phyloP scores from a whole-genome alignment of 2,797 vertebrate genomes.

The Lates japonicus region DNA sequence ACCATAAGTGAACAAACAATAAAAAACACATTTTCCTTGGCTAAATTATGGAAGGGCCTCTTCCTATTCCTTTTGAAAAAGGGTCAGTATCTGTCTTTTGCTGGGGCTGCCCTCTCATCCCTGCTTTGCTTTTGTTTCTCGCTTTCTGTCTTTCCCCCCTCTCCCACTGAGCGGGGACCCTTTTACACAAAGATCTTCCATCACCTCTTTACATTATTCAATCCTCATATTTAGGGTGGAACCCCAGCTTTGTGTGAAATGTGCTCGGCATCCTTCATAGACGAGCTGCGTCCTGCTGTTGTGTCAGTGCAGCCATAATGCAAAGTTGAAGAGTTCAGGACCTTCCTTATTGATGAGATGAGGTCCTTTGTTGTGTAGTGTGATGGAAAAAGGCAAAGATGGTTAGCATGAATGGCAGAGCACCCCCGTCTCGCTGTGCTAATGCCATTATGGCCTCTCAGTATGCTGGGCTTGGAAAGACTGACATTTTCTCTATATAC shows the following conservation, averaged over 20 bases:
- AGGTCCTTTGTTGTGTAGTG: constrained; percentile 72
- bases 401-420: constrained; percentile 79
- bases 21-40: constrained; percentile 23
- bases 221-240: constrained; percentile 76
- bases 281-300: constrained; percentile 68
- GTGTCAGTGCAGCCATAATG: constrained; percentile 77
- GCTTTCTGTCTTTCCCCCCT: constrained; percentile 47
- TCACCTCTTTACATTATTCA: constrained; percentile 80
- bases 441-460: constrained; percentile 81
- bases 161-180: constrained; percentile 66
- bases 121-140: constrained; percentile 69
- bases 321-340: constrained; percentile 84
- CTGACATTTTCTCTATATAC: constrained; percentile 82
- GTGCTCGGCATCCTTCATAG: constrained; percentile 62
- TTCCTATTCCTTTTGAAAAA: constrained; percentile 50
- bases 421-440: constrained; percentile 78
- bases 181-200: constrained; percentile 76
- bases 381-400: constrained; percentile 82
- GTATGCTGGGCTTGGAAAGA: constrained; percentile 67
- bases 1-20: constrained; percentile 27
- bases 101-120: constrained; percentile 53
- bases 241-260: constrained; percentile 69
- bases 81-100: constrained; percentile 55
- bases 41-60: constrained; percentile 51
- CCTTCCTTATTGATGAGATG: constrained; percentile 81